Evolutionary conservation across 1,140 invertebrate genomes (phyloP).

Genomic region (Diuraphis noxia): DNA sequence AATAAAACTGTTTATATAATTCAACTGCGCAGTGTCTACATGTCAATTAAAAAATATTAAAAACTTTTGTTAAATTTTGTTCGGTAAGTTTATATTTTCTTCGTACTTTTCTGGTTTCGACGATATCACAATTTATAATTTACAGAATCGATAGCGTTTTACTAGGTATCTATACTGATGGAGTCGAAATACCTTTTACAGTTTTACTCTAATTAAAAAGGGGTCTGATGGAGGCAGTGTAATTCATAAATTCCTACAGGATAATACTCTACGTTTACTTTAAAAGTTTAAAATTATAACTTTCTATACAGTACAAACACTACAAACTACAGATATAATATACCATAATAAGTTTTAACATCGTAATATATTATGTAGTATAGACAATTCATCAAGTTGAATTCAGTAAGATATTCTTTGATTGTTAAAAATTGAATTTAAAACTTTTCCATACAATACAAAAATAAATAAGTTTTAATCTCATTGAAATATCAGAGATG

Average conservation of each 20-base stretch:
- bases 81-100: neutral
- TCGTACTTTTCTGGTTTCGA: neutral
- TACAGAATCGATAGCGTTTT: neutral
- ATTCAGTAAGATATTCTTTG: no score
- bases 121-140: neutral
- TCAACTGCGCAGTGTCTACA: neutral
- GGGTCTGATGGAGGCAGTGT: neutral
- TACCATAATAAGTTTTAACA: neutral
- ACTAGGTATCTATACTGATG: neutral
- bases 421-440: neutral
- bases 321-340: no score
- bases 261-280: neutral
- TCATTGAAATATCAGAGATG: no score
- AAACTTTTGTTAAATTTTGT: no score
- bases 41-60: no score
- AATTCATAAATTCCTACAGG: neutral
- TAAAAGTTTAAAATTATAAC: neutral
- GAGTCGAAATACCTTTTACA: neutral
- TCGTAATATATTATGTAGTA: neutral
- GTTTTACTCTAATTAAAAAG: neutral
- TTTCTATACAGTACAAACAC: neutral
- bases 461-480: neutral
- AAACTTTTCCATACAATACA: neutral
- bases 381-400: no score
- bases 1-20: neutral